Percentiles rank a stretch among this genome's conserved stretches.
Conservation (phyloP, 1,140 invertebrate genomes). For the Drosophila nigromelanica region DNA sequence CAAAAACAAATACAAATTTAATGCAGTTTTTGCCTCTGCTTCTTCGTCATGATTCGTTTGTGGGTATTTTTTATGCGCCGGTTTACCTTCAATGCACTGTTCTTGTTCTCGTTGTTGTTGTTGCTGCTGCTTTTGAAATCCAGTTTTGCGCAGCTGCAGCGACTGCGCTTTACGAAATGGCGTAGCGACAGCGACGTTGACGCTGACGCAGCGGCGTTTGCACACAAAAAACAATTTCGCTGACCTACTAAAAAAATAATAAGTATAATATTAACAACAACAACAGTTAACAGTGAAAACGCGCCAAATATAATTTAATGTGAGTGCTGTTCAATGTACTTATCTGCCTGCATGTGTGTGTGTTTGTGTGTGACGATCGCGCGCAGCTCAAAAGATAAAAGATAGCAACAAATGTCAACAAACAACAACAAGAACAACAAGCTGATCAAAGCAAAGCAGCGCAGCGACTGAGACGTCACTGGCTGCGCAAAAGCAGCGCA, state of each 20-base stretch:
- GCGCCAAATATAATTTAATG: constrained; percentile 75
- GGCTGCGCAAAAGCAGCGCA: background rate
- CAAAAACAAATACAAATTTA: constrained; percentile 58
- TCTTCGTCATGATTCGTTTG: constrained; percentile 23
- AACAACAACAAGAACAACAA: constrained; percentile 28
- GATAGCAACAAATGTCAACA: constrained; percentile 14
- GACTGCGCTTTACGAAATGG: constrained; percentile 2
- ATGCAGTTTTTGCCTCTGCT: constrained; percentile 57
- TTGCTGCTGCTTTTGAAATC: constrained; percentile 72
- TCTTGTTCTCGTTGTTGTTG: constrained; percentile 44
- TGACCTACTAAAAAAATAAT: constrained; percentile 70
- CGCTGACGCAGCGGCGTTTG: constrained; percentile 19
- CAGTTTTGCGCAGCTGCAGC: constrained; percentile 78
- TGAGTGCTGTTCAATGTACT: constrained; percentile 63
- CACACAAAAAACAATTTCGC: constrained; percentile 63
- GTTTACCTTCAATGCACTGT: constrained; percentile 71
- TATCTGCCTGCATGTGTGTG: constrained; percentile 4
- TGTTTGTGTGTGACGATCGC: constrained; percentile 30
- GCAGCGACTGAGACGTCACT: constrained; percentile 7
- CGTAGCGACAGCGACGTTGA: constrained; percentile 23
- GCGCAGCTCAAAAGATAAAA: constrained; percentile 49
- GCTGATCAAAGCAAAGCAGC: constrained; percentile 3
- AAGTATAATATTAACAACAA: constrained; percentile 15
- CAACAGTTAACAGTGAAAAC: constrained; percentile 44
- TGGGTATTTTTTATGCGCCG: constrained; percentile 58